Base-by-base conservation (phyloP, 2,113 vertebrate species). In the Apistogramma diplotaenia region DNA sequence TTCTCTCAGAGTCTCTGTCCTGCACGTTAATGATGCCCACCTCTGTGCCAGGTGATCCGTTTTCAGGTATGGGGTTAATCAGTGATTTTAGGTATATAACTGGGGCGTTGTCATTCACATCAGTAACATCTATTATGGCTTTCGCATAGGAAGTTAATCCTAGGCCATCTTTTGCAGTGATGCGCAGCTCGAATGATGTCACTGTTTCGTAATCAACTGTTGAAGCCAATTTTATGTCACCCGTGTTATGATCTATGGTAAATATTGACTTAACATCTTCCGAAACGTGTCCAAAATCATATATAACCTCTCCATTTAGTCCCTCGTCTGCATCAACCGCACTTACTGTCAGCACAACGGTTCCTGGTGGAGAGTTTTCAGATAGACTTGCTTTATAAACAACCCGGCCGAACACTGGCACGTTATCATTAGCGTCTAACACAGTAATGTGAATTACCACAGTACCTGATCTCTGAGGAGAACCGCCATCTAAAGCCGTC, bases 301-400 rank as follows among this genome's bases (percentile, higher is more conserved):
- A 96, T 0, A 70, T 93, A 11, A 96, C 75, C 27, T 95, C 93
- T 1, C 95, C 94, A 21, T 97, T 94, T 0, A 90, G 2, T 6
- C 94, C 96, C 25, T 96, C 95, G 60, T 96, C 96, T 62, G 71
- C 87, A 82, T 97, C 96, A 10, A 85, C 93, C 2, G 96, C 96
- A 12, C 92, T 95, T 0, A 96, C 90, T 11, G 71, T 89, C 37
- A 96, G 72, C 53, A 93, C 87, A 0, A 84, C n/a, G 10, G 87
- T 87, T 3, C 67, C 73, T 18, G 73, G 4, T 8, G 79, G 81
- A 8, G 89, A 81, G 51, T 95, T 92, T 91, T 95, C 94, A 12
- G 84, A 57, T 8, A 95, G 21, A 77, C n/a, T 93, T 35, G 91
- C 84, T 60, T 84, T 85, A 88, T 94, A 94, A 4, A 89, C 55